Evolutionary conservation across 2,888 invertebrate species (phyloP), one percentile per base, ranked within the genome.

Genomic region (Noctua comes): DNA sequence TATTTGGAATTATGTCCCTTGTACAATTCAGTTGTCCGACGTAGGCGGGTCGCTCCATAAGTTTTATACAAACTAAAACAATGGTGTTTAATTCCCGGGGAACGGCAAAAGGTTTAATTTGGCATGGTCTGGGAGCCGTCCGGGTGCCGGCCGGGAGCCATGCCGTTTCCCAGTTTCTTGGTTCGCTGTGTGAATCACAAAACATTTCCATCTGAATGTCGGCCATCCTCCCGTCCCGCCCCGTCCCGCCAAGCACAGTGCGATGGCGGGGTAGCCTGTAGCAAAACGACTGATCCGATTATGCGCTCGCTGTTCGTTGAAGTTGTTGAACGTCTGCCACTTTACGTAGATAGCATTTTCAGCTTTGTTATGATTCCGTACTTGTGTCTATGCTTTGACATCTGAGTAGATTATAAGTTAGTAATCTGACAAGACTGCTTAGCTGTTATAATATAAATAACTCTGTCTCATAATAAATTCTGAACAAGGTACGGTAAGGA

Each of bases 31-130:
- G 36, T 68, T 31, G n/a, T 54, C 31, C 10, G 36, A 5, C 46
- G 54, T n/a, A 54, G 31, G 66, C 57, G 65, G 13, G 36, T 51
- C 31, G 16, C 68, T 76, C n/a, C 16, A 21, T 65, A 54, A 31
- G 54, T 75, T 74, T 77, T 73, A 68, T 54, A 51, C 51, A 76
- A 76, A 76, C 40, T 76, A 66, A 79, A 82, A 80, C 76, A 85
- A 80, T 80, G 73, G 68, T 73, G 76, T 79, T 80, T 85, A 77
- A 85, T 83, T 79, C 79, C 66, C 80, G 51, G 36, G 77, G 48
- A 68, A 69, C 68, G 36, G 66, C 80, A 73, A 82, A 64, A 78
- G 71, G 76, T 84, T 84, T 78, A 84, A 84, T 82, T 86, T 69
- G 74, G 51, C 73, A 76, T 68, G 31, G 73, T 46, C 75, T 27